Percentiles rank a stretch among this genome's conserved stretches.
These are phyloP conservation scores for Peromyscus aztecus DNA, from an alignment of 2,797 vertebrate species.

Conservation along the genomic window DNA sequence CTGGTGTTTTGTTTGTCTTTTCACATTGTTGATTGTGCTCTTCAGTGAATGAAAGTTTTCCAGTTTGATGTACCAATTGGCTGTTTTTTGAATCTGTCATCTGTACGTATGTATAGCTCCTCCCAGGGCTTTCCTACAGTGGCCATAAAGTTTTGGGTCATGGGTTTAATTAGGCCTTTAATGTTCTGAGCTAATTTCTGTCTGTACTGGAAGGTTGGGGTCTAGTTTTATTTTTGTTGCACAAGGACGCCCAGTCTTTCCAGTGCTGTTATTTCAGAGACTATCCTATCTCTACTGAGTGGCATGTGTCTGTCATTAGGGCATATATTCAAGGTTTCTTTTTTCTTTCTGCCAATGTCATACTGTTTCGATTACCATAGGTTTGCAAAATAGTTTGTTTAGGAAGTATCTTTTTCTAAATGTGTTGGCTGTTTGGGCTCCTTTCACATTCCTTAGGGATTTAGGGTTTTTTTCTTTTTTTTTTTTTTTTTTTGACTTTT, in stretches of 20 bases:
- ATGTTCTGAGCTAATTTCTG: not conserved
- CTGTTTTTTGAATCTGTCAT: not conserved
- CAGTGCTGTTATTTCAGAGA: not conserved
- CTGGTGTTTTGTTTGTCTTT: not conserved
- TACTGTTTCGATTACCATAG: not conserved
- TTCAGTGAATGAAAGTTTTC: not conserved
- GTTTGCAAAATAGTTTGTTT: not conserved
- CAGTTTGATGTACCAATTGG: not conserved
- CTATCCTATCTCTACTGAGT: not conserved
- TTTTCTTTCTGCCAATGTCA: not conserved
- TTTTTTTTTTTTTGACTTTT: too few relatives aligned
- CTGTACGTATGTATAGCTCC: not conserved
- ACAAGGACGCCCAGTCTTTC: not conserved
- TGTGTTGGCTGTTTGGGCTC: not conserved
- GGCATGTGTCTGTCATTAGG: not conserved
- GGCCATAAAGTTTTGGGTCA: not conserved
- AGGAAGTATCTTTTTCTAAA: not conserved
- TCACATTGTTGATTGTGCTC: not conserved
- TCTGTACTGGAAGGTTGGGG: not conserved
- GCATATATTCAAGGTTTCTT: not conserved
- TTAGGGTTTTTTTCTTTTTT: not conserved
- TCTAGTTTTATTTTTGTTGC: not conserved
- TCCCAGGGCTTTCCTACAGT: not conserved
- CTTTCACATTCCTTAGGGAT: not conserved
- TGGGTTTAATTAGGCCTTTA: not conserved